phyloP scores from a whole-genome alignment of 2,797 vertebrate species.

The Phoeniculus purpureus region DNA sequence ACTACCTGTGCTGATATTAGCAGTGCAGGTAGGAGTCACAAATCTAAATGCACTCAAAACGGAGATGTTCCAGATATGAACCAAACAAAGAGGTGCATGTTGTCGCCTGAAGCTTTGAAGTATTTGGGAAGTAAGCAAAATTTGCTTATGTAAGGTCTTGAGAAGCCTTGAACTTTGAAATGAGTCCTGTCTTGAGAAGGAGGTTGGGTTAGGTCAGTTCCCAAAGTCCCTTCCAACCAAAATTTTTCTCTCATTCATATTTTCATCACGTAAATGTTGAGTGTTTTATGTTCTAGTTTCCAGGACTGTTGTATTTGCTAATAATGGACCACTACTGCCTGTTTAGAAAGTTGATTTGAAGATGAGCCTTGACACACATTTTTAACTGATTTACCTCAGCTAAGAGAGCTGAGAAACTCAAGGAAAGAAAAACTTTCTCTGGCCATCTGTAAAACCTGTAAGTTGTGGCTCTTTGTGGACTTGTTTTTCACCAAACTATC shows the following conservation, averaged over 20 bases:
- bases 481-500: background rate
- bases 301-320: background rate
- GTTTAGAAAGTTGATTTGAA: background rate
- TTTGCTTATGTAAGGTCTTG: background rate
- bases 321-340: background rate
- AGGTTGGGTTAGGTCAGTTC: background rate
- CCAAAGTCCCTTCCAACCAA: background rate
- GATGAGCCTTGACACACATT: background rate
- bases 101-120: background rate
- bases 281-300: background rate
- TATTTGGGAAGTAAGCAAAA: background rate
- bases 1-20: background rate
- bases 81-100: background rate
- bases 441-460: background rate
- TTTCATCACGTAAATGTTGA: background rate
- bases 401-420: background rate
- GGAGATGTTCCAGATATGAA: background rate
- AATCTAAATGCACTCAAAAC: background rate
- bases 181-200: background rate
- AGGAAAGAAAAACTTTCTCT: background rate
- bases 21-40: conserved; percentile 17
- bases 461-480: background rate
- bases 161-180: background rate
- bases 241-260: background rate
- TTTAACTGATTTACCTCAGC: background rate